Base-by-base conservation (phyloP, 2,797 vertebrate genomes). In the Sitta carolinensis region DNA sequence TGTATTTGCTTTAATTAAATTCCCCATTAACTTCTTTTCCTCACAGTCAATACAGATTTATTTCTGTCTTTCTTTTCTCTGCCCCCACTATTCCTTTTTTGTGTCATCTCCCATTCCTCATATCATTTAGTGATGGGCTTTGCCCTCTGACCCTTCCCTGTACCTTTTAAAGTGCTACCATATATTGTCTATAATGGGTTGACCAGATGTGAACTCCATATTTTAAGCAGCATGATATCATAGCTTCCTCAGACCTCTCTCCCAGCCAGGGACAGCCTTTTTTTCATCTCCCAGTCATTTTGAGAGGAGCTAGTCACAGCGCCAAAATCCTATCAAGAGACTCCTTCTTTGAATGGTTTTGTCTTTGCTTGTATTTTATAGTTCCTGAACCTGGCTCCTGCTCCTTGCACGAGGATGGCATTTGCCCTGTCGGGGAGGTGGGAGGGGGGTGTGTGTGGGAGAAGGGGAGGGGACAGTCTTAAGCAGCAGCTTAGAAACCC, bases 181-280 rank as follows among this genome's bases (percentile, higher is more conserved):
- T 93, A 75, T 95, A 96, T 95, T 96, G 76, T 85, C 85, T 89
- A 81, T 96, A 97, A 97, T 95, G 93, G 95, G 73, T 84, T 95
- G 94, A 90, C 84, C 89, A 92, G 82, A 94, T 94, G 91, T 96
- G 96, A 96, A 95, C 96, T 93, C 93, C 77, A 66, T 94, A 91
- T 96, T 96, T 95, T 87, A 96, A 95, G 54, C 5, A 0, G 84
- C 61, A 95, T 96, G 96, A 97, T 93, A 94, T 96, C 95, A 95
- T 90, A 94, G 67, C 90, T 93, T 93, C 62, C 76, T 90, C 68
- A 93, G 89, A 90, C 79, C 30, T 90, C 73, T 93, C 48, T 64
- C 57, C 29, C 16, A 81, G 73, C 26, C 80, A 77, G 82, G 59
- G 51, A 57, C 36, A 78, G 75, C 22, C 38, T 93, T 88, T 95